Evolutionary conservation across 2,797 vertebrate genomes (phyloP), one percentile per base, ranked within the genome.

Genomic region (Sandelia bainsii): DNA sequence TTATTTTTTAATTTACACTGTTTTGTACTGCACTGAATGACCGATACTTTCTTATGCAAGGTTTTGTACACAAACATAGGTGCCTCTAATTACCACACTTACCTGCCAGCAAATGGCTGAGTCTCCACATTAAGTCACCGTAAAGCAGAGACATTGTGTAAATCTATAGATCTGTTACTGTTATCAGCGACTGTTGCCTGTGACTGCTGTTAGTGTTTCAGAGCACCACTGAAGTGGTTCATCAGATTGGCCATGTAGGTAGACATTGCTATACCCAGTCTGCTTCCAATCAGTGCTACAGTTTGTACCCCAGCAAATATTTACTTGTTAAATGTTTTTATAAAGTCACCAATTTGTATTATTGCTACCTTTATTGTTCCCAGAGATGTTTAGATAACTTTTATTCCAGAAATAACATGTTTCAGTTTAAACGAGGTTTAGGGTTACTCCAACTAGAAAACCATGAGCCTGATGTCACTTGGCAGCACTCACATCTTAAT

Each of bases 201-300:
- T 89, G 83, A 92, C 93, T 93, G 93, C 93, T 93, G 93, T 93
- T 87, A 54, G 62, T 67, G 75, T 87, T 79, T 62, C 34, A 59
- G 63, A 80, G 82, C 81, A 59, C 79, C 77, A 56, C 87, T 90
- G 88, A 77, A 17, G 64, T 62, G 67, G 59, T 56, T 66, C 0
- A 25, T 67, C 80, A 75, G 75, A 73, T 34, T 76, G 65, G 62
- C 82, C 40, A 11, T 62, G 44, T 46, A 53, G 60, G 65, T 34
- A 32, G 10, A 51, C 14, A n/a, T 34, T 65, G 84, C 69, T 67
- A 17, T 12, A 32, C 40, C 48, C 49, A 4, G 56, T 84, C 82
- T 85, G 80, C 27, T 20, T 77, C 70, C 77, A 63, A 29, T 89
- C 83, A 80, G 71, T 76, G 79, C 72, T 86, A 83, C 65, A 23